Evolutionary conservation across 2,888 invertebrate genomes (phyloP), one percentile per base, ranked within the genome.

Genomic region (Lepidocyrtinus sp.): DNA sequence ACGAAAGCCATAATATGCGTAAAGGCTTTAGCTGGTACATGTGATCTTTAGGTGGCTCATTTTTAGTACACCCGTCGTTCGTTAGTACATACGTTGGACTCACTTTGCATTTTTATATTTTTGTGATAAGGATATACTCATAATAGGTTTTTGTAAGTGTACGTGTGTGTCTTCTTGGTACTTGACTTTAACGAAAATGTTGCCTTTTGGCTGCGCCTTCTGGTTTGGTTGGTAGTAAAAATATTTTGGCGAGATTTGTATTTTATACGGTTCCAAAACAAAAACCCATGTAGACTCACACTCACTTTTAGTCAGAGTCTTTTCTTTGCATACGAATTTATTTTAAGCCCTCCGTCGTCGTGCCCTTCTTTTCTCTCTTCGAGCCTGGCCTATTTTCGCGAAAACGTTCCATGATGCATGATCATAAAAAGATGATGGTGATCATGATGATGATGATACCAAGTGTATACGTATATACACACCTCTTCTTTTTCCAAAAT

Each of bases 381-480:
- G 72, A 75, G 78, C 74, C 70, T 83, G 83, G 81, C 81, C 83
- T 79, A 83, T 81, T 83, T 83, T 75, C 36, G 81, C 81, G 62
- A 71, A 82, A 77, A 76, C 65, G 74, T 74, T 79, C 74, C 71
- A 75, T 81, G 67, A 70, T 70, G 26, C 67, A 36, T 12, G 36
- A 36, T 7, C 12, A 36, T 36, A 36, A 36, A 36, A 36, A 36
- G 5, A 36, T 36, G 5, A 36, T 36, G 12, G 36, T 36, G 36
- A 36, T 36, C n/a, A n/a, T n/a, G 36, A 36, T 36, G 12, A 36
- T 7, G 36, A 36, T 36, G 36, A 36, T 5, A 7, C 36, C 5
- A 36, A 12, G 36, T 36, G 12, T 12, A 36, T 36, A 12, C 36
- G 12, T 36, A 36, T n/a, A n/a, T n/a, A n/a, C n/a, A n/a, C n/a